phyloP scores from a whole-genome alignment of 37 sponge, comb jelly and placozoan species.

The Amphimedon queenslandica region DNA sequence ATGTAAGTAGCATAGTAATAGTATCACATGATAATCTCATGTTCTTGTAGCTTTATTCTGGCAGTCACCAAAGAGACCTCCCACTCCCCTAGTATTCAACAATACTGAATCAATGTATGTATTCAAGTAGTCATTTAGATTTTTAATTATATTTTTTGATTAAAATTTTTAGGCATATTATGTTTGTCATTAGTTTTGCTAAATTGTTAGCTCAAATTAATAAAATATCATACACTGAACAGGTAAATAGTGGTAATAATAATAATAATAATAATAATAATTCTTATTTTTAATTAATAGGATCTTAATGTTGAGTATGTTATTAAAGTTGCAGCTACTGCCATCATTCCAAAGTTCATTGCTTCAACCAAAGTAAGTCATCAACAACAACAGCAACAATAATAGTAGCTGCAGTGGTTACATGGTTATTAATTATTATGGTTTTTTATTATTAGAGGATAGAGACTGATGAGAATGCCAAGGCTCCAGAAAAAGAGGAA shows the following conservation, averaged over 20 bases:
- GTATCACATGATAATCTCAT: background rate
- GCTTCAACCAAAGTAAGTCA: conserved; percentile 65
- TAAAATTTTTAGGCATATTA: conserved; percentile 46
- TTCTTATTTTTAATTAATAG: conserved; percentile 5
- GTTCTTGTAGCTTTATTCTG: conserved; percentile 81
- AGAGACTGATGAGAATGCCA: conserved; percentile 70
- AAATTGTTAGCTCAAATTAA: conserved; percentile 50
- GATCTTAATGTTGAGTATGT: conserved; percentile 30
- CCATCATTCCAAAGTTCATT: conserved; percentile 39
- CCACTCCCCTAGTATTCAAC: conserved; percentile 76
- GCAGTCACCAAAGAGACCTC: conserved; percentile 92
- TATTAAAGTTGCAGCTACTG: conserved; percentile 12
- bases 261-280: background rate
- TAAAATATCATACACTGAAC: conserved; percentile 31
- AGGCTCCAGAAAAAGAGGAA: conserved; percentile 46
- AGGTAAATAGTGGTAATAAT: conserved; percentile 8
- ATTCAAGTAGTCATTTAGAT: background rate
- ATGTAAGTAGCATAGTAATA: conserved; percentile 47
- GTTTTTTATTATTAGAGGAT: conserved; percentile 33
- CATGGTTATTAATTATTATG: no score
- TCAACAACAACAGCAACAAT: background rate
- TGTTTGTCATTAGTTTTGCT: conserved; percentile 57
- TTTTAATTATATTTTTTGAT: background rate
- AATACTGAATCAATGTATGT: conserved; percentile 44
- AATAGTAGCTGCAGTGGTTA: no score